These are phyloP conservation scores for Platyura marginata DNA, from an alignment of 1,140 invertebrate species.

Conservation along the genomic window DNA sequence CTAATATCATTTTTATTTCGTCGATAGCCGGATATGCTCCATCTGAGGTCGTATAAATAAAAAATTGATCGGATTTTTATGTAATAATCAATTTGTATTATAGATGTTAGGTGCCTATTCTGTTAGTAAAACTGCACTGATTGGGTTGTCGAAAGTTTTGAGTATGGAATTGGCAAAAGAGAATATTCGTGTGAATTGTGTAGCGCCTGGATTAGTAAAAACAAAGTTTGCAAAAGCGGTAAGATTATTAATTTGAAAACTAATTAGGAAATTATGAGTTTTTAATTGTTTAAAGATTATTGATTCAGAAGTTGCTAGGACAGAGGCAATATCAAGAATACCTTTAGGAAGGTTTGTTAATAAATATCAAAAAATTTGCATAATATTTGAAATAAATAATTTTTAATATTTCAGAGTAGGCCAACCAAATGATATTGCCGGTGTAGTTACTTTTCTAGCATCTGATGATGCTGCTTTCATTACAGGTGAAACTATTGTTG, in stretches of 20 bases:
- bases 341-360: constrained; percentile 18
- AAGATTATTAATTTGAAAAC: too few species aligned
- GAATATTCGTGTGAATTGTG: constrained; percentile 81
- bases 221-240: constrained; percentile 66
- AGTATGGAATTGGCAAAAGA: constrained; percentile 48
- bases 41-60: constrained; percentile 38
- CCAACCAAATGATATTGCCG: constrained; percentile 63
- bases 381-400: too few species aligned
- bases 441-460: constrained; percentile 71
- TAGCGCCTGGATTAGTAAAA: constrained; percentile 81
- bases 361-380: too few species aligned
- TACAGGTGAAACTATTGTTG: constrained; percentile 79
- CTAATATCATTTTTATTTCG: constrained; percentile 72
- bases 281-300: too few species aligned
- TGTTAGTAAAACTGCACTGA: constrained; percentile 83
- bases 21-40: constrained; percentile 80
- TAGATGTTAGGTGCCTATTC: constrained; percentile 63
- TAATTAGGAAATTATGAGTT: too few species aligned
- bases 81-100: not conserved
- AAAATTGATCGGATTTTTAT: not conserved
- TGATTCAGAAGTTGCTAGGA: constrained; percentile 24
- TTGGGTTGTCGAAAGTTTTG: constrained; percentile 73
- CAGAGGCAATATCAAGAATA: constrained; percentile 28
- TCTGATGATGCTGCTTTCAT: constrained; percentile 86
- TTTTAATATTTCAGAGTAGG: too few species aligned